Evolutionary conservation across 2,888 invertebrate genomes (phyloP).

Genomic region (Phoronis australis): DNA sequence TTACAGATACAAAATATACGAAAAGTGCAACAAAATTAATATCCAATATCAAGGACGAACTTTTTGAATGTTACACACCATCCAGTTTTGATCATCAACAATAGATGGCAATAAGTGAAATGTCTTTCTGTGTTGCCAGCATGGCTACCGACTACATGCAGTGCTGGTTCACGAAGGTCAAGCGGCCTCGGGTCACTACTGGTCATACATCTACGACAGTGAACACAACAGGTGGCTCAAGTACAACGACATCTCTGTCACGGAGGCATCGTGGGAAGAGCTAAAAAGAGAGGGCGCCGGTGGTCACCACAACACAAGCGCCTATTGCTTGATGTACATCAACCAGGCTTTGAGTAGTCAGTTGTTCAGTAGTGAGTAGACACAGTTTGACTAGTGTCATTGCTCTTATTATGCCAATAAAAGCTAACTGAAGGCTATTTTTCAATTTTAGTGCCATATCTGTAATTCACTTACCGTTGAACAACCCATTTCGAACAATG

Average conservation of each 20-base stretch:
- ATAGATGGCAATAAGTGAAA: no score
- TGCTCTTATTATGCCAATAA: no score
- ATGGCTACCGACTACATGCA: conserved; percentile 53
- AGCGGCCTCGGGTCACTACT: conserved; percentile 56
- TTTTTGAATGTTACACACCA: no score
- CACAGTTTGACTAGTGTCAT: no score
- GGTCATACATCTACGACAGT: conserved; percentile 54
- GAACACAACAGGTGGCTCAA: conserved; percentile 49
- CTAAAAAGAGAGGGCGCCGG: conserved; percentile 54
- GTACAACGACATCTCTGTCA: conserved; percentile 55
- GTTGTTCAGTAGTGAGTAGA: no score
- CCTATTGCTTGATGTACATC: conserved; percentile 56
- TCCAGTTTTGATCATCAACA: background rate
- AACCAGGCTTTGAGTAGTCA: no score
- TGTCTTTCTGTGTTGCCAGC: conserved; percentile 24
- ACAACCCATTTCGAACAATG: no score
- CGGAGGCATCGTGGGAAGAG: conserved; percentile 53
- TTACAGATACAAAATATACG: no score
- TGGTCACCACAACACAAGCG: conserved; percentile 54
- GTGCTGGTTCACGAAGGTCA: conserved; percentile 56
- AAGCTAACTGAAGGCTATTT: no score
- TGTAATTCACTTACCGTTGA: no score
- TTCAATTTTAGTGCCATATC: no score
- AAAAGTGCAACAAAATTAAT: background rate
- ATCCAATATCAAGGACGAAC: no score